phyloP scores from a whole-genome alignment of 2,113 vertebrate species.

The Strix uralensis region DNA sequence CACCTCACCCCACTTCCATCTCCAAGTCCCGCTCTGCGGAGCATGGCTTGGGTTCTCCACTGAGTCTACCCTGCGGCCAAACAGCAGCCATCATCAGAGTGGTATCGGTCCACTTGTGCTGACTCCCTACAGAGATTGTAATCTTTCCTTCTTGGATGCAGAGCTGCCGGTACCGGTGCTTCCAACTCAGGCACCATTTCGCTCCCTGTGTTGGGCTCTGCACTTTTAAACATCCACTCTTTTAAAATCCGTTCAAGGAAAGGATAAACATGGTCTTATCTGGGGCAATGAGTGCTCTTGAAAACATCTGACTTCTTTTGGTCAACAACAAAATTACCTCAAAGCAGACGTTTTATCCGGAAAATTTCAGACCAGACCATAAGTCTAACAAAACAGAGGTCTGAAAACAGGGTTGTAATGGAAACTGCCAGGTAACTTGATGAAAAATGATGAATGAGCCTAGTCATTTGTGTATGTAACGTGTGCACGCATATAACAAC shows the following conservation, averaged over 20 bases:
- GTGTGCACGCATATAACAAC: neutral
- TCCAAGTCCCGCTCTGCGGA: neutral
- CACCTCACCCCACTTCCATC: neutral
- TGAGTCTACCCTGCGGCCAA: neutral
- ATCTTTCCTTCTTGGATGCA: neutral
- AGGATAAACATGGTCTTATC: neutral
- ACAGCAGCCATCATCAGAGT: rapidly evolving
- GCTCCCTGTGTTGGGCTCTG: neutral
- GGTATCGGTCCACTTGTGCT: rapidly evolving
- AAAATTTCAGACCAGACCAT: neutral
- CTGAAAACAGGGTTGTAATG: neutral
- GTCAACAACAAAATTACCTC: neutral
- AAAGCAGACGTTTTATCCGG: neutral
- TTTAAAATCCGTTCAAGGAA: neutral
- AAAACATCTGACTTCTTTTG: neutral
- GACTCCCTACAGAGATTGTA: neutral
- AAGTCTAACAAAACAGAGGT: neutral
- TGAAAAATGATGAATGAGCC: neutral
- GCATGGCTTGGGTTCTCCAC: rapidly evolving
- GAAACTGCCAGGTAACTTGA: neutral
- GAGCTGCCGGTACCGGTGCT: neutral
- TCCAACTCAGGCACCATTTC: neutral
- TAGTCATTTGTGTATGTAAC: no score
- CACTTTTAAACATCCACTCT: no score
- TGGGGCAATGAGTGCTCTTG: neutral